Conservation (phyloP, 1,140 invertebrate species). For the Aphidius gifuensis region DNA sequence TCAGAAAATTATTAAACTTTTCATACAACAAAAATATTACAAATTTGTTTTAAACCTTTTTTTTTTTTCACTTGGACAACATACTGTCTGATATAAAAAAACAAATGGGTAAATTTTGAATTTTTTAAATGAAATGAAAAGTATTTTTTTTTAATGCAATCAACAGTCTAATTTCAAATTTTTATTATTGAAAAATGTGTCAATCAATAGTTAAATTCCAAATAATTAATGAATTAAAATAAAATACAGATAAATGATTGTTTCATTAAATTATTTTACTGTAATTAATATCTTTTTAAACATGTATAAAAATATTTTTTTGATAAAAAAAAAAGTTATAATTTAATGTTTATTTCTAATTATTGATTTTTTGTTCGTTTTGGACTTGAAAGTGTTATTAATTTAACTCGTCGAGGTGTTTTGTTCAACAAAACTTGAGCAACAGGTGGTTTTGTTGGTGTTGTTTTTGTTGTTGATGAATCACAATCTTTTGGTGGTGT, state of each 20-base stretch:
- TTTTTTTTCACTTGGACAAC: too few relatives aligned
- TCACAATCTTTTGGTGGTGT: neutral
- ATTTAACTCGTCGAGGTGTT: slow-evolving; percentile 64
- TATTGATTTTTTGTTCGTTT: slow-evolving; percentile 62
- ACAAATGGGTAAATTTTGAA: too few relatives aligned
- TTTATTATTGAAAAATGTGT: neutral
- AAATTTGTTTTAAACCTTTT: too few relatives aligned
- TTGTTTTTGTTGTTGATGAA: slow-evolving; percentile 28
- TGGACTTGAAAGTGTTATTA: slow-evolving; percentile 73
- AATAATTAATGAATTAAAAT: too few relatives aligned
- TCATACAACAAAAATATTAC: too few relatives aligned
- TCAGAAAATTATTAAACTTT: too few relatives aligned
- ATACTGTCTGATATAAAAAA: too few relatives aligned
- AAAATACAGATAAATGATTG: neutral
- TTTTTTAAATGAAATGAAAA: too few relatives aligned
- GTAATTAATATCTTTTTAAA: slow-evolving; percentile 6
- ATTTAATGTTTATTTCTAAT: neutral
- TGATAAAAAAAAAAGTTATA: too few relatives aligned
- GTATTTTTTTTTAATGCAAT: too few relatives aligned
- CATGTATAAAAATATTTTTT: slow-evolving; percentile 5
- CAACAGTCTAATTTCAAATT: neutral
- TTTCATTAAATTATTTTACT: slow-evolving; percentile 21
- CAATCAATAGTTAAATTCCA: too few relatives aligned
- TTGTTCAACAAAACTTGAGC: slow-evolving; percentile 46
- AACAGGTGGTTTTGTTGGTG: slow-evolving; percentile 36